phyloP scores from a whole-genome alignment of 2,113 vertebrate genomes.

The Apteryx owenii region DNA sequence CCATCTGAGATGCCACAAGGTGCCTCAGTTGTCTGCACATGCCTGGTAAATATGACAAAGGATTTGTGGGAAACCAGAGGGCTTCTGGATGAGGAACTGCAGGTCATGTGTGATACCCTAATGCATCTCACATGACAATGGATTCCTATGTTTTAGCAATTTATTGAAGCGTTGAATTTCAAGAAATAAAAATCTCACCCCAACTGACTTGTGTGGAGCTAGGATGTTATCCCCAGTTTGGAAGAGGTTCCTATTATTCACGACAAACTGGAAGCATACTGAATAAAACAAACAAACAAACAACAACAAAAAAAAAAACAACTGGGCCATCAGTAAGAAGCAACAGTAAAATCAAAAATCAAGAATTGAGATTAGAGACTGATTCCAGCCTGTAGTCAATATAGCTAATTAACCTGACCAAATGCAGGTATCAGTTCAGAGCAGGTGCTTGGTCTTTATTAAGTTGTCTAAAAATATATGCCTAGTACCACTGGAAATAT shows the following conservation, averaged over 20 bases:
- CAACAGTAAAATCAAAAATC: neutral
- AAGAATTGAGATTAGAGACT: neutral
- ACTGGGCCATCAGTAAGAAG: neutral
- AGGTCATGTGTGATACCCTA: neutral
- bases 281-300: neutral
- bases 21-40: neutral
- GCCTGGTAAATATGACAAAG: neutral
- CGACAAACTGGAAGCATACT: neutral
- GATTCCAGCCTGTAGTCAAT: neutral
- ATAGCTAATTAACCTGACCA: neutral
- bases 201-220: neutral
- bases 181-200: neutral
- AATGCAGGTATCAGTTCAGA: neutral
- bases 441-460: neutral
- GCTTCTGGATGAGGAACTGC: neutral
- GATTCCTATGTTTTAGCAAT: neutral
- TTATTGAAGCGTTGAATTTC: neutral
- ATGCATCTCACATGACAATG: neutral
- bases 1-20: neutral
- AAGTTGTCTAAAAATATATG: neutral
- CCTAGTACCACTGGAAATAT: neutral
- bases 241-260: neutral
- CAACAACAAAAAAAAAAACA: accelerated
- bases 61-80: neutral
- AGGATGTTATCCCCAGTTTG: neutral